These are phyloP conservation scores for Muntiacus muntjak DNA, from an alignment of 2,113 vertebrate species.

Conservation along the genomic window DNA sequence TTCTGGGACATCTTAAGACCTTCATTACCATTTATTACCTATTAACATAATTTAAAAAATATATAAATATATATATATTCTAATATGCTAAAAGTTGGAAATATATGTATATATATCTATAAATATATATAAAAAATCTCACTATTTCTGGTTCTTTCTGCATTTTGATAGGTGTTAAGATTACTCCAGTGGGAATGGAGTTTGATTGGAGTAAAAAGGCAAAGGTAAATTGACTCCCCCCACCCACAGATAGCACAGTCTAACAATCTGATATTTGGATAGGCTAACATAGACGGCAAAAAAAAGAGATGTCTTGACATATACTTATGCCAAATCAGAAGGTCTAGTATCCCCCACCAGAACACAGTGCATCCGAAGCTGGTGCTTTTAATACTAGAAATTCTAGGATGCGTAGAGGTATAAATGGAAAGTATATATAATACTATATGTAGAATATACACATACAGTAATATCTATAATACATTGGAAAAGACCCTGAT, in stretches of 20 bases:
- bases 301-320: neutral
- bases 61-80: neutral
- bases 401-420: neutral
- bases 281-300: neutral
- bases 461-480: neutral
- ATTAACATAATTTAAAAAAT: neutral
- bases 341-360: neutral
- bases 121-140: neutral
- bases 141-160: neutral
- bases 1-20: neutral
- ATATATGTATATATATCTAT: neutral
- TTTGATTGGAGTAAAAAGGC: slow-evolving; percentile 37
- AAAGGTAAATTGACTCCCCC: slow-evolving; percentile 41
- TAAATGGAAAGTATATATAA: neutral
- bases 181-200: slow-evolving; percentile 58
- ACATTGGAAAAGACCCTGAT: neutral
- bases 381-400: neutral
- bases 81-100: neutral
- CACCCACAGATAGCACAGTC: neutral
- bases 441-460: neutral
- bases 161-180: slow-evolving; percentile 61
- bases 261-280: neutral
- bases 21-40: neutral
- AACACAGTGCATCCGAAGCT: neutral
- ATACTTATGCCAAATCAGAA: neutral